Percentiles rank a stretch among this genome's conserved stretches.
These are phyloP conservation scores for Dicyrtoma fusca DNA, from an alignment of 2,888 invertebrate genomes.

Conservation along the genomic window DNA sequence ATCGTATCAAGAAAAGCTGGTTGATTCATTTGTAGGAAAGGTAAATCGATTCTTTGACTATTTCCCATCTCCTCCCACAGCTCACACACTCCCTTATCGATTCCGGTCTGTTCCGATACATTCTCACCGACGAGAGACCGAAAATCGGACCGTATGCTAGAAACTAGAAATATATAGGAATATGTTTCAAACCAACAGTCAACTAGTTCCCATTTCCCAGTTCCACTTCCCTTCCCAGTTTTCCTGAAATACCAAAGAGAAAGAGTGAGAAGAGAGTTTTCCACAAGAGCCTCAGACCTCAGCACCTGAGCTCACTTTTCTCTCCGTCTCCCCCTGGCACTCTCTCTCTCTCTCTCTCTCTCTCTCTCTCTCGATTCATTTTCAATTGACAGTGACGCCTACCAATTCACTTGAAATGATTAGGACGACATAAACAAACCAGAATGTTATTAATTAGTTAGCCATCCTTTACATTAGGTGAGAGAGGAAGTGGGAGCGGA, in stretches of 20 bases:
- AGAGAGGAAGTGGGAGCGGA: not conserved
- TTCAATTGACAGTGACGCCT: constrained; percentile 21
- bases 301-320: no score
- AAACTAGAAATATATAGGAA: not conserved
- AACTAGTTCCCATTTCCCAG: not conserved
- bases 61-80: constrained; percentile 34
- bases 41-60: constrained; percentile 33
- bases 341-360: not conserved
- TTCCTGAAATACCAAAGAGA: not conserved
- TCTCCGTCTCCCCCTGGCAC: not conserved
- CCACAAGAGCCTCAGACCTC: no score
- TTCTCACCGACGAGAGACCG: constrained; percentile 4
- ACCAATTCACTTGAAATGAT: not conserved
- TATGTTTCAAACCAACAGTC: not conserved
- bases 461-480: not conserved
- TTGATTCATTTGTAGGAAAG: constrained; percentile 32
- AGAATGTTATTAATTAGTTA: constrained; percentile 12
- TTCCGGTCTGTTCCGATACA: constrained; percentile 15
- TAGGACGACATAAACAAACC: constrained; percentile 11
- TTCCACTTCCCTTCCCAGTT: not conserved
- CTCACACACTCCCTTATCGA: constrained; percentile 25
- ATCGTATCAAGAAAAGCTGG: constrained; percentile 21
- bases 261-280: no score
- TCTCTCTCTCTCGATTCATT: not conserved
- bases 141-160: constrained; percentile 15